A percentile compares a stretch with the other conserved stretches of the same genome.
phyloP scores from a whole-genome alignment of 1,140 invertebrate genomes.

The Holcopasites calliopsidis region DNA sequence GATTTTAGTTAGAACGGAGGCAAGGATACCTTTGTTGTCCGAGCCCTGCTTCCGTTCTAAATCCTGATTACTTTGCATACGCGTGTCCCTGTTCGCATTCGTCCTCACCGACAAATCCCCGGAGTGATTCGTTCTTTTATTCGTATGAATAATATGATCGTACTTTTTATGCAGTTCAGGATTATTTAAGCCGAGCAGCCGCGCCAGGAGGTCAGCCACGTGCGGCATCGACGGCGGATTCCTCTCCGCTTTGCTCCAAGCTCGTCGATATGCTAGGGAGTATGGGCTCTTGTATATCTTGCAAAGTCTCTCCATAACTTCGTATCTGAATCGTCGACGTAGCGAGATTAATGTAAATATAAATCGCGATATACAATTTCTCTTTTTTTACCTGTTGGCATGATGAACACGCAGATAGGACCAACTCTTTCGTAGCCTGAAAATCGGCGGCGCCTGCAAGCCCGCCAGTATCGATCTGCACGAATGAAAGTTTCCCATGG shows the following conservation, averaged over 20 bases:
- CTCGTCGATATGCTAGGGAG: conserved; percentile 69
- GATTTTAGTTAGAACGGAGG: conserved; percentile 42
- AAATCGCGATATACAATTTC: too few species aligned
- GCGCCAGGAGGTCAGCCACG: conserved; percentile 76
- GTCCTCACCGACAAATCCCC: background rate
- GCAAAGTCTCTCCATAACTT: conserved; percentile 77
- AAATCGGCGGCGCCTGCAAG: conserved; percentile 80
- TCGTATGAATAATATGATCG: background rate
- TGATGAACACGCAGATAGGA: conserved; percentile 78
- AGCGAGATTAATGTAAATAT: background rate
- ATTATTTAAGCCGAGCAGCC: conserved; percentile 67
- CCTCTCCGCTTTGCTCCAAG: conserved; percentile 70
- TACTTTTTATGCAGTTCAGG: background rate
- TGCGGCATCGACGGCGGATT: conserved; percentile 76
- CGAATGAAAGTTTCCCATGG: conserved; percentile 80
- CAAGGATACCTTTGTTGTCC: conserved; percentile 48
- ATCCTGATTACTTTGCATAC: background rate
- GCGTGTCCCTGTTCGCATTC: background rate
- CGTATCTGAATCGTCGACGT: conserved; percentile 67
- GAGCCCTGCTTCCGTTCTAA: conserved; percentile 6
- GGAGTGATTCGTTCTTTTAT: background rate
- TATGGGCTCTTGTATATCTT: conserved; percentile 75
- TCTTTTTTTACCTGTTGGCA: conserved; percentile 69
- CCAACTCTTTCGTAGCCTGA: conserved; percentile 79
- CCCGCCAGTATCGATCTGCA: conserved; percentile 80